Percentiles rank a stretch among this genome's conserved stretches.
Evolutionary conservation across 2,888 invertebrate genomes (phyloP).

Genomic region (Netelia fuscicornis): DNA sequence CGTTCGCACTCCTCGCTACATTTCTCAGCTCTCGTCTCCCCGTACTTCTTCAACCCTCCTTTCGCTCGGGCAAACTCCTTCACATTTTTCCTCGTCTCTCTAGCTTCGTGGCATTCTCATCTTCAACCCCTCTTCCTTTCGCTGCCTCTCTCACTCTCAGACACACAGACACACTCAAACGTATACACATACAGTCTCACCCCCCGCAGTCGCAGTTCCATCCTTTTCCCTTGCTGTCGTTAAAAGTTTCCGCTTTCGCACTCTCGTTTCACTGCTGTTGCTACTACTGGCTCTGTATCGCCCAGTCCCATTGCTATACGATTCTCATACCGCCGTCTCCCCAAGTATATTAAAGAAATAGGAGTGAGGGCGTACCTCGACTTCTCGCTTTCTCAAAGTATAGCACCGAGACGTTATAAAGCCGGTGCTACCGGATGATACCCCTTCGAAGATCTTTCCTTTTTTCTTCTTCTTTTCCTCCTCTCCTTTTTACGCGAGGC

Average conservation of each 20-base stretch:
- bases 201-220: not conserved
- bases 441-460: not conserved
- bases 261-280: conserved; percentile 51
- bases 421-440: not conserved
- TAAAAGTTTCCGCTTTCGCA: conserved; percentile 69
- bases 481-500: not conserved
- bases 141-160: conserved; percentile 1
- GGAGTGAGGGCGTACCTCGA: conserved; percentile 10
- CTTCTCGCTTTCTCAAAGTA: conserved; percentile 3
- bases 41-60: no score
- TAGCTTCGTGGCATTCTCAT: conserved; percentile 57
- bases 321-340: conserved; percentile 31
- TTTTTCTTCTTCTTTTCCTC: not conserved
- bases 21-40: not conserved
- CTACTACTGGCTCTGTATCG: conserved; percentile 28
- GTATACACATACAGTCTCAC: not conserved
- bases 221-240: conserved; percentile 58
- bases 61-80: conserved; percentile 31
- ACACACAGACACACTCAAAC: not conserved
- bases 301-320: conserved; percentile 29
- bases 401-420: not conserved
- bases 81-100: conserved; percentile 55
- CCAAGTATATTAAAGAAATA: conserved; percentile 49
- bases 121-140: conserved; percentile 34
- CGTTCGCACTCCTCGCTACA: not conserved